Conservation (phyloP, 2,797 vertebrate species). For the Cygnus olor region DNA sequence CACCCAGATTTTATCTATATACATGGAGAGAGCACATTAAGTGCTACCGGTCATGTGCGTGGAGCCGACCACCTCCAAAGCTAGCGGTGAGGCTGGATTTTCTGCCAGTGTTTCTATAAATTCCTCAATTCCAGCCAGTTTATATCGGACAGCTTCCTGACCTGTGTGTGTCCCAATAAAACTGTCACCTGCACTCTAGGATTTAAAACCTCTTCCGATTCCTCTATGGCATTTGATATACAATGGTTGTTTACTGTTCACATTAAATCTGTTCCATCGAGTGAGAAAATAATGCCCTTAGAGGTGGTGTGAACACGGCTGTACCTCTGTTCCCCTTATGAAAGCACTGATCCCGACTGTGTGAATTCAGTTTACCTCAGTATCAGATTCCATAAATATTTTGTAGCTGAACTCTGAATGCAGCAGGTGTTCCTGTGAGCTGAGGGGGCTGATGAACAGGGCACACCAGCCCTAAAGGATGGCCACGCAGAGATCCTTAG, state of each 20-base stretch:
- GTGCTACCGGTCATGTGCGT: background rate
- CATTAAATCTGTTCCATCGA: background rate
- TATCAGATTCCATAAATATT: background rate
- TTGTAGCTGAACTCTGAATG: background rate
- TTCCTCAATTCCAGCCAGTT: background rate
- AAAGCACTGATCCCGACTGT: background rate
- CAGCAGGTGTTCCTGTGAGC: background rate
- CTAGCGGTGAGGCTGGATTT: background rate
- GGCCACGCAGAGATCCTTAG: accelerated
- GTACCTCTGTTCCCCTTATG: accelerated
- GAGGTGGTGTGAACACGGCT: too few species aligned
- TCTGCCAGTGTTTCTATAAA: background rate
- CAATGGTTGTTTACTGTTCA: background rate
- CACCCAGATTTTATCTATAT: background rate
- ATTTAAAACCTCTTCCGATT: background rate
- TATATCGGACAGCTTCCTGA: background rate
- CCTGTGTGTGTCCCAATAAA: background rate
- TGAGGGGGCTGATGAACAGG: background rate
- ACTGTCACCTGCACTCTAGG: too few species aligned
- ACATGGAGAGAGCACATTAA: accelerated
- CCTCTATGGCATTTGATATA: background rate
- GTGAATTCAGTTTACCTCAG: accelerated
- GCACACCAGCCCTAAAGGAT: background rate
- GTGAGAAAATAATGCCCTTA: background rate
- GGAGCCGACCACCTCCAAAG: background rate